Base-by-base conservation (phyloP, 2,888 invertebrate genomes). In the Hypena proboscidalis region DNA sequence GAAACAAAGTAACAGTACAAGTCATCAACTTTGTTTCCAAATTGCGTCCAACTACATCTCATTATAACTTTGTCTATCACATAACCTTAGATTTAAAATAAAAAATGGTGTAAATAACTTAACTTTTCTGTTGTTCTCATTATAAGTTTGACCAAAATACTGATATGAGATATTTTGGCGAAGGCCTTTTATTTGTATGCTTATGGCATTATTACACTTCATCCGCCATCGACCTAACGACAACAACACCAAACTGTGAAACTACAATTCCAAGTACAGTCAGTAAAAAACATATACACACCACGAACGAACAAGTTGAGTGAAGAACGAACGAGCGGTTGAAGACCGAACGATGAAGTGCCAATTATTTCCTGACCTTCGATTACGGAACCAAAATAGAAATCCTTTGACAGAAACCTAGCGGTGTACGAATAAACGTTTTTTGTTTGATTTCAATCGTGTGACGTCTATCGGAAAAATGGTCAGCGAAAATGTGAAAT, bases 311-410 rank as follows among this genome's bases (percentile, higher is more conserved):
- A 41, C 35, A 52, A 48, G 36, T 36, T 22, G 25, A 36, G 51
- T 51, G 39, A 38, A 60, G 58, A 35, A 23, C 42, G 19, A 20
- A 25, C 40, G 32, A 54, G 35, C 40, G n/a, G n/a, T n/a, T n/a
- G n/a, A n/a, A n/a, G n/a, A n/a, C n/a, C n/a, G 42, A 23, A 37
- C 57, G n/a, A n/a, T 53, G 44, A 30, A 65, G 65, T 42, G 53
- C 58, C 65, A 66, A 66, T 66, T 68, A 68, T 43, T 51, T 19
- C 43, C 44, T 64, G 56, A 64, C 65, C 60, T 60, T 64, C 65
- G 47, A 44, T 25, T 32, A 29, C 15, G 15, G 22, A 14, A 47
- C 27, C 38, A 42, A 56, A 65, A 56, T 47, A 43, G 33, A 64
- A 60, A 42, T 31, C 38, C 42, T 55, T 51, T 56, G 41, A 51